phyloP scores from a whole-genome alignment of 2,888 invertebrate genomes.

The Dexiosoma caninum region DNA sequence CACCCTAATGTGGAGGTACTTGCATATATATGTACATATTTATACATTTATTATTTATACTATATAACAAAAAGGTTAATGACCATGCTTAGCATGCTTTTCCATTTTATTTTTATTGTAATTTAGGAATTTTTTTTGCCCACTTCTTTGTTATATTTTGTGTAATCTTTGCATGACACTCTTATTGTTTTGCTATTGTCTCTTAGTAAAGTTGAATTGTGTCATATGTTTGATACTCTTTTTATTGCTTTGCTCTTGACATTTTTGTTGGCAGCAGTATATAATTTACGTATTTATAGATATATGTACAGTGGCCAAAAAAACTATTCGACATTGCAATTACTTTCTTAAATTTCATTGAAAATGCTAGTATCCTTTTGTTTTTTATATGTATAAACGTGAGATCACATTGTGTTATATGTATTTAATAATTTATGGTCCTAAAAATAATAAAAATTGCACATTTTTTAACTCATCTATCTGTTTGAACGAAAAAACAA shows the following conservation, averaged over 20 bases:
- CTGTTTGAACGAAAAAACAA: too few relatives aligned
- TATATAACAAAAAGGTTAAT: slow-evolving; percentile 57
- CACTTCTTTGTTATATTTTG: slow-evolving; percentile 12
- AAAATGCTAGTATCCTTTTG: too few relatives aligned
- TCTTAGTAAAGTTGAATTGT: slow-evolving; percentile 44
- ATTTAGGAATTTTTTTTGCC: slow-evolving; percentile 10
- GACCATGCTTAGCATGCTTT: slow-evolving; percentile 66
- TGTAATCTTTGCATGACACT: slow-evolving; percentile 31
- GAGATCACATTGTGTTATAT: too few relatives aligned
- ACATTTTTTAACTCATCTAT: too few relatives aligned
- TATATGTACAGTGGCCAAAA: too few relatives aligned
- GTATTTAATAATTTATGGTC: too few relatives aligned
- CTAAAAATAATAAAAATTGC: too few relatives aligned
- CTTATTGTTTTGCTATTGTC: slow-evolving; percentile 21
- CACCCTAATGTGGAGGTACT: background rate
- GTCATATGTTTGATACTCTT: slow-evolving; percentile 39
- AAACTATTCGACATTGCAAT: too few relatives aligned
- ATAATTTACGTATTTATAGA: background rate
- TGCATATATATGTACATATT: background rate
- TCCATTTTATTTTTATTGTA: slow-evolving; percentile 42
- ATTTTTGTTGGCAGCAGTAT: slow-evolving; percentile 37
- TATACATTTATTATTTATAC: slow-evolving; percentile 3
- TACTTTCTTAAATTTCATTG: too few relatives aligned
- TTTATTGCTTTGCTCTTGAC: slow-evolving; percentile 51
- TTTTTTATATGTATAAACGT: too few relatives aligned